Base-by-base conservation (phyloP, 2,888 invertebrate species). In the Imbricaverruca yamaguchii region DNA sequence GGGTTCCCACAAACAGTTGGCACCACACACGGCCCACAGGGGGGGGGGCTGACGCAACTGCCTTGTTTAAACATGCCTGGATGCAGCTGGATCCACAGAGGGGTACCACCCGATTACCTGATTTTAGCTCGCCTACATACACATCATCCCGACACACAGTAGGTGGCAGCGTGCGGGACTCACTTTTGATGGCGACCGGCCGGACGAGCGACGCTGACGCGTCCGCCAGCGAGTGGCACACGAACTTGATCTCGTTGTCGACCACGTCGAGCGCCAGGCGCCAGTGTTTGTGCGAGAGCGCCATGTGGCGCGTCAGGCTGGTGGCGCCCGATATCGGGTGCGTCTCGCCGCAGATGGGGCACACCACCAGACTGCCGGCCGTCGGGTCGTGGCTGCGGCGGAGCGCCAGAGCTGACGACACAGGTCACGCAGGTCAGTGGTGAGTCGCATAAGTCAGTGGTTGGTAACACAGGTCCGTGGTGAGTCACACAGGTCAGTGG, bases 201-300 rank as follows among this genome's bases (percentile, higher is more conserved):
- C 55, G 53, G 55, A 74, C 55, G 53, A 74, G 21, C 53, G 74
- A 15, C 55, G 74, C 74, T 55, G 53, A 11, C 21, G 55, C 10
- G 53, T 74, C 74, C 53, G 53, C 9, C 74, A 74, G 53, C 7
- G 53, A 74, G 53, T 74, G 74, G 74, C 74, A 74, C 18, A 74
- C 74, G 55, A 74, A 74, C 74, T 74, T 74, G 74, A 74, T 55
- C 53, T 74, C 74, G 53, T 21, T n/a, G 74, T 55, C 74, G 53
- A 74, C 74, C 53, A 55, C 74, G 55, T 74, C 74, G 18, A 74
- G 74, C 74, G 74, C 55, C 55, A 74, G 74, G 21, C 74, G 74
- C 74, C 74, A 74, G 74, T 74, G 74, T 21, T 55, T 53, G 74
- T 74, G 74, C 10, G 21, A 10, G 15, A 53, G 74, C 53, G 74